These are phyloP conservation scores for Anguilla pacifica DNA, from an alignment of 2,797 vertebrate species.

Conservation along the genomic window DNA sequence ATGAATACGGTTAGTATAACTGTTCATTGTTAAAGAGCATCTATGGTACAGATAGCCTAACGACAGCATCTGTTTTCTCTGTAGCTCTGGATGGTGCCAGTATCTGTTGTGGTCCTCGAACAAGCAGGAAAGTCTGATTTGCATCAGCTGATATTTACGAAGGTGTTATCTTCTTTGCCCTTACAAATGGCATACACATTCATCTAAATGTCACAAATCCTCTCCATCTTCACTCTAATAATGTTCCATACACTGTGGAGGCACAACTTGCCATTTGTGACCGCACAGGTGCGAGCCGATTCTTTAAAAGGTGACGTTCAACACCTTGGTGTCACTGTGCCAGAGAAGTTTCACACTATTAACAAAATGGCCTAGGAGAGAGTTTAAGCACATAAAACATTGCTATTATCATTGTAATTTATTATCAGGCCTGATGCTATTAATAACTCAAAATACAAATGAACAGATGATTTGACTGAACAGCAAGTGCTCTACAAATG, in stretches of 20 bases:
- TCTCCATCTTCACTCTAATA: conserved; percentile 4
- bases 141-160: conserved; percentile 30
- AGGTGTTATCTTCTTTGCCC: conserved; percentile 31
- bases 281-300: neutral
- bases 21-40: neutral
- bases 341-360: neutral
- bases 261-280: conserved; percentile 11
- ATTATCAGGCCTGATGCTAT: conserved; percentile 13
- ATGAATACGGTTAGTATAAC: neutral
- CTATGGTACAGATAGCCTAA: neutral
- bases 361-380: neutral
- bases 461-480: neutral
- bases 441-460: conserved; percentile 28
- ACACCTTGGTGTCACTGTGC: neutral
- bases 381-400: neutral
- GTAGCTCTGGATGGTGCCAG: neutral
- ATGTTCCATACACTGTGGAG: neutral
- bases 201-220: conserved; percentile 32
- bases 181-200: conserved; percentile 25
- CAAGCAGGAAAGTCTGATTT: conserved; percentile 16
- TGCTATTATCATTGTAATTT: neutral
- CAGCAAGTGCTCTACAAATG: neutral
- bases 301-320: neutral
- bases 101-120: neutral
- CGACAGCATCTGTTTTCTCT: neutral